Conservation (phyloP, 2,797 vertebrate species). For the Spinus pinus region DNA sequence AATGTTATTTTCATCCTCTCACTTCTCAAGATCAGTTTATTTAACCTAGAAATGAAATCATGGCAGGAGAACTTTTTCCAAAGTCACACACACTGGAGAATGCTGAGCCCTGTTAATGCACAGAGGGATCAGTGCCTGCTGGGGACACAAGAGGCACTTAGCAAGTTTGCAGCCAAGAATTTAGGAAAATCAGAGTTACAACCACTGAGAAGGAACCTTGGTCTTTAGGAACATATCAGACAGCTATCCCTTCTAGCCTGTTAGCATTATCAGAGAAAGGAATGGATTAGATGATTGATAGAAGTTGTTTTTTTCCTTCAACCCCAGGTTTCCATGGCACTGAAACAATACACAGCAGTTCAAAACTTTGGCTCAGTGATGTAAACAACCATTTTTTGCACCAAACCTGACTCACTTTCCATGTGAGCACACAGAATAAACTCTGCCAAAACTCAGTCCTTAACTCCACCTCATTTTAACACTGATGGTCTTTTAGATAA, state of each 20-base stretch:
- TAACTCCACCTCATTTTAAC: background rate
- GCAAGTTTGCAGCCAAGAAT: background rate
- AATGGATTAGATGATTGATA: background rate
- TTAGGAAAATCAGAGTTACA: background rate
- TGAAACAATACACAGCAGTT: background rate
- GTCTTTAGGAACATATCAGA: background rate
- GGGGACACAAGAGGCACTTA: background rate
- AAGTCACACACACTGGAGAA: background rate
- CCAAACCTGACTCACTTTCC: background rate
- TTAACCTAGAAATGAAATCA: background rate
- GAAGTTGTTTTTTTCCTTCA: background rate
- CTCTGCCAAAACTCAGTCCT: background rate
- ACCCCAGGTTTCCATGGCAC: background rate
- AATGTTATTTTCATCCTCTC: background rate
- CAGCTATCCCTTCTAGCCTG: background rate
- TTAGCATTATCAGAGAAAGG: background rate
- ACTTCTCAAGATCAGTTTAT: background rate
- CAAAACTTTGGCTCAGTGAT: fast-evolving
- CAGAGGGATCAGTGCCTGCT: background rate
- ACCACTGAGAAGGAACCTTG: background rate
- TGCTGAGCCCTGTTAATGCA: background rate
- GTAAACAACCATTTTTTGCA: background rate
- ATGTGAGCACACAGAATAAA: background rate
- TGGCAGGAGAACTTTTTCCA: background rate
- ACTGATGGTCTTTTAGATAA: background rate